phyloP scores from a whole-genome alignment of 2,113 vertebrate genomes.

The Chaetops frenatus region DNA sequence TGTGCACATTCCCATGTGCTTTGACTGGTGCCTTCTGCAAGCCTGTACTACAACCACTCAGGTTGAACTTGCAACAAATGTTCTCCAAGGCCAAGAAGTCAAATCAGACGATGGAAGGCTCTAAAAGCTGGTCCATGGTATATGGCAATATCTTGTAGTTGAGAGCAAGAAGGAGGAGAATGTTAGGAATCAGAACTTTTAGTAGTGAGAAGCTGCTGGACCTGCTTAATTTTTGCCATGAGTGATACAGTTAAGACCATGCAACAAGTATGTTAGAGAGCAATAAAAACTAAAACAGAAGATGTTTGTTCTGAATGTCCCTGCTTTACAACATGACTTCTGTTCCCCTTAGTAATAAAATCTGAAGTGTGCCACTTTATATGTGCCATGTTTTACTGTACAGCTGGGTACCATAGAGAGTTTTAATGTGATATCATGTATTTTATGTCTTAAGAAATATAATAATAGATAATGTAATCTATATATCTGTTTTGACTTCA shows the following conservation, averaged over 20 bases:
- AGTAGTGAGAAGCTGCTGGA: neutral
- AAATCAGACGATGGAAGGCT: neutral
- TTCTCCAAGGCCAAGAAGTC: neutral
- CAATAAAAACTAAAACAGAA: conserved; percentile 10
- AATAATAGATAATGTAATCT: neutral
- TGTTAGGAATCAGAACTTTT: neutral
- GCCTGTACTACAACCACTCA: rapidly evolving
- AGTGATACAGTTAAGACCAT: neutral
- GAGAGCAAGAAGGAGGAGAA: neutral
- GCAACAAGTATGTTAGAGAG: neutral
- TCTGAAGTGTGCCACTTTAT: neutral
- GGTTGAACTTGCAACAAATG: neutral
- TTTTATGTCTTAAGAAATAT: neutral
- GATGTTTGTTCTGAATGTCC: neutral
- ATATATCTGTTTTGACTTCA: neutral
- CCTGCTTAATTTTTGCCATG: neutral
- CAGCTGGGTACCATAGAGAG: neutral
- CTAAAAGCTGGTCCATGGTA: neutral
- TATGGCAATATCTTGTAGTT: neutral
- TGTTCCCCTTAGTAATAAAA: neutral
- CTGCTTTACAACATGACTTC: neutral
- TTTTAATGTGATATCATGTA: neutral
- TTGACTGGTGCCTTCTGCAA: neutral
- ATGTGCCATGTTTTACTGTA: neutral
- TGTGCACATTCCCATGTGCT: neutral